Evolutionary conservation across 2,888 invertebrate species (phyloP).

Genomic region (Erannis defoliaria): DNA sequence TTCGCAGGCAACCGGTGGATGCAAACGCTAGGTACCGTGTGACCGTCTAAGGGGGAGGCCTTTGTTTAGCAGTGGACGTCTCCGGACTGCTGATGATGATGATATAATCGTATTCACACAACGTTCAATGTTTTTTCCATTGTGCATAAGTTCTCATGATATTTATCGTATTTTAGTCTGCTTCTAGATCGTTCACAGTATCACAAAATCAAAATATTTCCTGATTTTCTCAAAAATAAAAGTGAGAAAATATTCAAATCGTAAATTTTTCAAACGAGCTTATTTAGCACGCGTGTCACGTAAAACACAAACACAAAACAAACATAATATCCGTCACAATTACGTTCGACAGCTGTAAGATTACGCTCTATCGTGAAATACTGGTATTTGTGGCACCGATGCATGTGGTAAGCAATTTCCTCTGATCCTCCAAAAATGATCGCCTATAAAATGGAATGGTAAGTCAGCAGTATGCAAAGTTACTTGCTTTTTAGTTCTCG

Average conservation of each 20-base stretch:
- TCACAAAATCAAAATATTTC: constrained; percentile 4
- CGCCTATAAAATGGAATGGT: constrained; percentile 63
- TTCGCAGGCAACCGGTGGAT: too few species aligned
- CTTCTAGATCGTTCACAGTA: not conserved
- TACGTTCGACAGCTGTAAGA: constrained; percentile 49
- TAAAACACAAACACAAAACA: constrained; percentile 25
- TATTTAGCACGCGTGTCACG: constrained; percentile 15
- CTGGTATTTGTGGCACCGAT: constrained; percentile 64
- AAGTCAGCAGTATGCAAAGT: constrained; percentile 11
- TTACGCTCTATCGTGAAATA: constrained; percentile 67
- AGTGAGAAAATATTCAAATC: not conserved
- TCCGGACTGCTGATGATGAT: too few species aligned
- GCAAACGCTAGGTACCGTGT: too few species aligned
- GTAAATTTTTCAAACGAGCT: not conserved
- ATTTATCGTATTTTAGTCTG: not conserved
- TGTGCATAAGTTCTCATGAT: too few species aligned
- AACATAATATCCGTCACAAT: constrained; percentile 48
- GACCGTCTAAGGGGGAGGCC: too few species aligned
- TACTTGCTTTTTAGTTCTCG: too few species aligned
- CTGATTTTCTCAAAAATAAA: not conserved
- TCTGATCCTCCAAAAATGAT: constrained; percentile 79
- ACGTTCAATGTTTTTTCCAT: too few species aligned
- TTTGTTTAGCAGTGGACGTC: too few species aligned
- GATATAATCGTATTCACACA: too few species aligned
- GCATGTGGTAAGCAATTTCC: constrained; percentile 73